Conservation (phyloP, 2,797 vertebrate species). For the Malurus splendens region DNA sequence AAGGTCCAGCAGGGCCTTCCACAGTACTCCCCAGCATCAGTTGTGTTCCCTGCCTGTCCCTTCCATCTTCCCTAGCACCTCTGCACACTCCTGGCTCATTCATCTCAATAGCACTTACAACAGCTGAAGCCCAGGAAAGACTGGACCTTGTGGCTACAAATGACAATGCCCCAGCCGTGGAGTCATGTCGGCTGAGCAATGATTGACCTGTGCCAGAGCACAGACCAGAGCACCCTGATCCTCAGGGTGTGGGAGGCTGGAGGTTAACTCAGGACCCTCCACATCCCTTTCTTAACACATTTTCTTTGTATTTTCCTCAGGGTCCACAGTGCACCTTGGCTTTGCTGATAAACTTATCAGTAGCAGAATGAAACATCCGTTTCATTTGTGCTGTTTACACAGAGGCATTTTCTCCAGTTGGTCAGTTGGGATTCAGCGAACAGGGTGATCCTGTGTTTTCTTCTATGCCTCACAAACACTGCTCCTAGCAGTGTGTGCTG, state of each 20-base stretch:
- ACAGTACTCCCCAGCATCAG: rapidly evolving
- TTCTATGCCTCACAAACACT: rapidly evolving
- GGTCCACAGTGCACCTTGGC: background rate
- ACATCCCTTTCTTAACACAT: background rate
- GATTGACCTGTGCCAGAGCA: background rate
- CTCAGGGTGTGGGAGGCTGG: background rate
- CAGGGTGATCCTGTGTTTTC: background rate
- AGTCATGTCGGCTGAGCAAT: background rate
- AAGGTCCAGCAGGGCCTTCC: background rate
- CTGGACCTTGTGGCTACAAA: background rate
- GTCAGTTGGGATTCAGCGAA: background rate
- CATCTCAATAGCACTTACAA: rapidly evolving
- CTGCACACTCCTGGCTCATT: background rate
- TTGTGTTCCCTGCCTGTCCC: background rate
- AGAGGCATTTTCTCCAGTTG: background rate
- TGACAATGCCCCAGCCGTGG: background rate
- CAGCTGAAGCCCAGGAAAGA: background rate
- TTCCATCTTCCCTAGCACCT: background rate
- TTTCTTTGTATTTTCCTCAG: background rate
- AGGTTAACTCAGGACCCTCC: conserved; percentile 4
- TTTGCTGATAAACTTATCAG: conserved; percentile 45
- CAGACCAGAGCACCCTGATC: background rate
- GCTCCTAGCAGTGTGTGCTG: background rate
- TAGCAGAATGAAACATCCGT: background rate
- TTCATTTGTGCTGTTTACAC: background rate